phyloP scores from a whole-genome alignment of 2,888 invertebrate genomes.

The Morpho achilles region DNA sequence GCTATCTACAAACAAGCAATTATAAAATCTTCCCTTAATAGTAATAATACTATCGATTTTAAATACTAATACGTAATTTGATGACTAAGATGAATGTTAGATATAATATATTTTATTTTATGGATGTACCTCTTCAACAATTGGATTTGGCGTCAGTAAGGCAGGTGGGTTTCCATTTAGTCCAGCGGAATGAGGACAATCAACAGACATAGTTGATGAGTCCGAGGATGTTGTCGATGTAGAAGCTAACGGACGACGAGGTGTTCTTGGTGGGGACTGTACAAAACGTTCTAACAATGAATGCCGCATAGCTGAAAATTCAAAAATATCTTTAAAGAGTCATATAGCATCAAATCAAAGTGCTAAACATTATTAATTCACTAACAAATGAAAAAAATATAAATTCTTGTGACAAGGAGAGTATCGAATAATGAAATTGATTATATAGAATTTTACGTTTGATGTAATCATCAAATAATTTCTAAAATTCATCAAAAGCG shows the following conservation, averaged over 20 bases:
- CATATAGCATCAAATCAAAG: background rate
- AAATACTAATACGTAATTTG: background rate
- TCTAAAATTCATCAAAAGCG: too few species aligned
- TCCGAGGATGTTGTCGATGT: constrained; percentile 84
- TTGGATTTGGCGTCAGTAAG: constrained; percentile 39
- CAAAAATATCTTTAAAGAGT: background rate
- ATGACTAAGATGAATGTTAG: background rate
- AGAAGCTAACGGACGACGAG: constrained; percentile 79
- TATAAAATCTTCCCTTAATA: too few species aligned
- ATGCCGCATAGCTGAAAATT: constrained; percentile 81
- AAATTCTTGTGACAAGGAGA: too few species aligned
- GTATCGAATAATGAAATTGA: too few species aligned
- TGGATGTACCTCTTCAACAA: constrained; percentile 53
- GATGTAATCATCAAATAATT: too few species aligned
- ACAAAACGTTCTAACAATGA: constrained; percentile 81
- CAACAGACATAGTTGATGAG: constrained; percentile 78
- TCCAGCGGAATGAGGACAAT: constrained; percentile 63
- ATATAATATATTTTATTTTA: too few species aligned
- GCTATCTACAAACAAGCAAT: constrained; percentile 58
- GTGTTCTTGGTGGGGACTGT: constrained; percentile 70
- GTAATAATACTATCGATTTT: background rate
- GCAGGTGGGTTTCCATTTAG: constrained; percentile 50
- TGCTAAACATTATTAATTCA: background rate
- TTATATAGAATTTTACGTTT: too few species aligned
- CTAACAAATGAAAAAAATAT: too few species aligned